Evolutionary conservation across 2,113 vertebrate species (phyloP).

Genomic region (Caracal caracal): DNA sequence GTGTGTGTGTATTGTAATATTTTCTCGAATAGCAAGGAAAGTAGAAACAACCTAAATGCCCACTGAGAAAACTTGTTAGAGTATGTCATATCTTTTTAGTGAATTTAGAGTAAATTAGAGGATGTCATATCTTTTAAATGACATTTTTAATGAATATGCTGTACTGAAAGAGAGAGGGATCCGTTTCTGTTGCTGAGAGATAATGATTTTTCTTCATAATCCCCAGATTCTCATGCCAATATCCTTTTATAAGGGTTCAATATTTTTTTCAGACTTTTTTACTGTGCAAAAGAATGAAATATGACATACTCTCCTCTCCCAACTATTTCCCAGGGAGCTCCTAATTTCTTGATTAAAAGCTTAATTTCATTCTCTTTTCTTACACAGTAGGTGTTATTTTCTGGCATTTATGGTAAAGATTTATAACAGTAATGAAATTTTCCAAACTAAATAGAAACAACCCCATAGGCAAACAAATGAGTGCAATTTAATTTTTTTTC

Average conservation of each 20-base stretch:
- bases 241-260: neutral
- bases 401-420: conserved; percentile 60
- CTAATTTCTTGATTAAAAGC: conserved; percentile 72
- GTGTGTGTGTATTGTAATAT: neutral
- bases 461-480: conserved; percentile 50
- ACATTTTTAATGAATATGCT: neutral
- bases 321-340: conserved; percentile 26
- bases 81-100: neutral
- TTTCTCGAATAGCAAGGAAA: neutral
- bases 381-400: conserved; percentile 48
- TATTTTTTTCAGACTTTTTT: neutral
- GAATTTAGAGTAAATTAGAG: neutral
- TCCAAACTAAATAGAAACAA: conserved; percentile 47
- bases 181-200: neutral
- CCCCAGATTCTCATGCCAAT: neutral
- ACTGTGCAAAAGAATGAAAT: conserved; percentile 47
- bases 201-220: neutral
- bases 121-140: neutral
- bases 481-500: conserved; percentile 41
- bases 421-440: conserved; percentile 52
- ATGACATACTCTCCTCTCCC: neutral
- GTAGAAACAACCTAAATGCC: neutral
- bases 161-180: neutral
- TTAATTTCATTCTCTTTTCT: conserved; percentile 53
- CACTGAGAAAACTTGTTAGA: neutral